Evolutionary conservation across 1,140 invertebrate species (phyloP), one percentile per base, ranked within the genome.

Genomic region (Ptiloglossa arizonensis): DNA sequence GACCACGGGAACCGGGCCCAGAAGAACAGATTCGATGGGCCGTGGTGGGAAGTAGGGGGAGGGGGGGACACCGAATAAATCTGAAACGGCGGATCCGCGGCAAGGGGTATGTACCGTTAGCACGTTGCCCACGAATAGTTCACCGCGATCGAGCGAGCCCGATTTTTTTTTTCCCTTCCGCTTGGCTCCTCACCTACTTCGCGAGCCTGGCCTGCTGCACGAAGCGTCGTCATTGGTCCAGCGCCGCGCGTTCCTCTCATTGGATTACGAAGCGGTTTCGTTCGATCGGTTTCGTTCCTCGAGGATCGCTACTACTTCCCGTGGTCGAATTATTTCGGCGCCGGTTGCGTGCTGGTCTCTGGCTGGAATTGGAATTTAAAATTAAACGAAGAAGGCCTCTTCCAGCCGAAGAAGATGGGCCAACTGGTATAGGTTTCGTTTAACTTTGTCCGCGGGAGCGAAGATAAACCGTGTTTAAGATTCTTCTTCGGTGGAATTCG

Each of bases 81-180:
- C 50, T 48, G 52, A 80, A 83, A 75, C 50, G 27, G 69, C 54
- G 69, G 41, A 64, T 44, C 60, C 72, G 48, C 50, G 52, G n/a
- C 62, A 56, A 56, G 77, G 29, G 29, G 57, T n/a, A 62, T 60
- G 46, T 84, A 81, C 83, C 83, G 83, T 85, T 85, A 85, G 19
- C 29, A 62, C 73, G 57, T 75, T 75, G 78, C 22, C 78, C 78
- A 81, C 83, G 82, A 85, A 84, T 85, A 85, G 83, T 85, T 73
- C 66, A 46, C 46, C 71, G 70, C 66, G 82, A 83, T 83, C 79
- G 76, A 80, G 69, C 75, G 70, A 69, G 66, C 66, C 52, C 57
- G 71, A 83, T 77, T 85, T 67, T 73, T 44, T 83, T 64, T 24
- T 29, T 0, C 13, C 27, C 46, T 15, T 56, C 64, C 54, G 29